Percentiles rank a stretch among this genome's conserved stretches.
Conservation (phyloP, 2,113 vertebrate species). For the Sorex araneus region DNA sequence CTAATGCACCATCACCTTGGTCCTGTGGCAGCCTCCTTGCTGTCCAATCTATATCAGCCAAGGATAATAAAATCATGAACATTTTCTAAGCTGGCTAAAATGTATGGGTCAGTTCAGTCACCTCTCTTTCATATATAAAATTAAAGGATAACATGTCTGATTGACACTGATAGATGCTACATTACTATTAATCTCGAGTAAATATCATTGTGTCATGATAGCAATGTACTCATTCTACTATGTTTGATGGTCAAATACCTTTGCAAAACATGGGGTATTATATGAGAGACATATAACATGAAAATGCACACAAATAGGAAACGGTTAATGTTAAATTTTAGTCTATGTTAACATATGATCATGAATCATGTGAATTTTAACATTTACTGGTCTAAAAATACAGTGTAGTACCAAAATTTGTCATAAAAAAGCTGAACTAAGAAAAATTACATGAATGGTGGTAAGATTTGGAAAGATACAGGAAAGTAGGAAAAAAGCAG, state of each 20-base stretch:
- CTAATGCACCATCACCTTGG: not conserved
- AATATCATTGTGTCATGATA: not conserved
- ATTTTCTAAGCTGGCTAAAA: not conserved
- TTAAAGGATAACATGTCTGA: not conserved
- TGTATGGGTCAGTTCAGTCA: not conserved
- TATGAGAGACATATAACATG: not conserved
- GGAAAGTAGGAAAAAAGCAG: not conserved
- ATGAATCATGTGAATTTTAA: not conserved
- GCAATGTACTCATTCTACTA: not conserved
- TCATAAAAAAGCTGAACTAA: not conserved
- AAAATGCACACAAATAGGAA: not conserved
- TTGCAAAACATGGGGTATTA: not conserved
- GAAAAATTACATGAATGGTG: not conserved
- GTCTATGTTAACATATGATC: not conserved
- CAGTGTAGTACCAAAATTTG: not conserved
- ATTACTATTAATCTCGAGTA: not conserved
- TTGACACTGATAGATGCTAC: not conserved
- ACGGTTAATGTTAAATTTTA: not conserved
- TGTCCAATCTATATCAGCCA: not conserved
- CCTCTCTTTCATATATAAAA: not conserved
- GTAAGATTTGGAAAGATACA: not conserved
- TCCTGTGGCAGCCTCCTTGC: not conserved
- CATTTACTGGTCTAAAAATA: not conserved
- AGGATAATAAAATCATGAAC: not conserved
- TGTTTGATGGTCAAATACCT: not conserved